phyloP scores from a whole-genome alignment of 2,888 invertebrate species.

The Lepidochrysops patricia region DNA sequence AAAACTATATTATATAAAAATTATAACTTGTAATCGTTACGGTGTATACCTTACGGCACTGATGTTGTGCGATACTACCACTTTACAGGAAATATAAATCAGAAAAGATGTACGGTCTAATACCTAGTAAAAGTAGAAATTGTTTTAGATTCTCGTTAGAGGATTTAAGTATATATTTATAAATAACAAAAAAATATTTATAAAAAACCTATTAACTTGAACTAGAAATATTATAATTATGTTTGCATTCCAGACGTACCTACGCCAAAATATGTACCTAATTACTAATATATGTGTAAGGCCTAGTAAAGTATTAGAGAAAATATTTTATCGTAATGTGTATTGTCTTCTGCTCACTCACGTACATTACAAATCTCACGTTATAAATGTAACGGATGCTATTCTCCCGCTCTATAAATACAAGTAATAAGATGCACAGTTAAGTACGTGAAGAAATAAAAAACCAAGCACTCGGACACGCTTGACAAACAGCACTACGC shows the following conservation, averaged over 20 bases:
- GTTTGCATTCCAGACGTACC: background rate
- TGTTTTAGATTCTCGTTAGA: no score
- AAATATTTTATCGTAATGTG: constrained; percentile 6
- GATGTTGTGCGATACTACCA: background rate
- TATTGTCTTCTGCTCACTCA: background rate
- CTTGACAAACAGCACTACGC: no score
- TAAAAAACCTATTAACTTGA: no score
- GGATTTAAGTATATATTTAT: background rate
- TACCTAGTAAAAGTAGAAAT: background rate
- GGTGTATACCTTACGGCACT: background rate
- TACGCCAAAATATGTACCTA: background rate
- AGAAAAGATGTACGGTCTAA: background rate
- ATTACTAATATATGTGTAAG: background rate
- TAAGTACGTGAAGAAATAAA: no score
- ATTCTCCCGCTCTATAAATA: no score
- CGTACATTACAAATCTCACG: no score
- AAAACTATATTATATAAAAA: background rate
- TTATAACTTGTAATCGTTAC: background rate
- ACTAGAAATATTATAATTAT: background rate
- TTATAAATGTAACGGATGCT: no score
- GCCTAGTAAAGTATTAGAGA: constrained; percentile 7
- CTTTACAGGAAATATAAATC: background rate
- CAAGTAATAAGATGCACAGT: no score
- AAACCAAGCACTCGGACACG: no score
- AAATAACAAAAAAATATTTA: no score